Conservation (phyloP, 2,113 vertebrate species). For the Neopipo cinnamomea region DNA sequence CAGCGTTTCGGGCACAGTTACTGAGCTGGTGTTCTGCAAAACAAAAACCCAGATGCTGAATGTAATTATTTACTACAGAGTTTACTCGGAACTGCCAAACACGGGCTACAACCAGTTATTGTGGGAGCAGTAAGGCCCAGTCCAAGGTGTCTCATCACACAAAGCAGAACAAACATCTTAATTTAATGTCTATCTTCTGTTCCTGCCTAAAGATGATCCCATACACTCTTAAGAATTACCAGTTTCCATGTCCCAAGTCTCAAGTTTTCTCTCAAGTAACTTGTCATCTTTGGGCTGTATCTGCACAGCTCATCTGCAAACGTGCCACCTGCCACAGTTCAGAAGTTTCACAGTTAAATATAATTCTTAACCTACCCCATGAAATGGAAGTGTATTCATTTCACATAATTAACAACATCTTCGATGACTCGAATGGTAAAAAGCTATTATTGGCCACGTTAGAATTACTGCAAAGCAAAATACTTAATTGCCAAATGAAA, state of each 20-base stretch:
- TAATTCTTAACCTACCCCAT: slow-evolving; percentile 10
- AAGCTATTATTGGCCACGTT: neutral
- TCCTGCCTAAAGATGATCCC: neutral
- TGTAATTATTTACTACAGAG: neutral
- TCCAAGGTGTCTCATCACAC: neutral
- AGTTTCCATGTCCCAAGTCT: neutral
- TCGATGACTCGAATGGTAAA: neutral
- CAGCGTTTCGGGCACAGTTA: slow-evolving; percentile 91
- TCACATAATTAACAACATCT: neutral
- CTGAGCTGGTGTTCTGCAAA: slow-evolving; percentile 81
- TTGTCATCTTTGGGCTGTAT: neutral
- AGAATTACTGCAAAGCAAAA: neutral
- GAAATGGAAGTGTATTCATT: neutral
- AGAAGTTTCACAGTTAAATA: slow-evolving; percentile 61
- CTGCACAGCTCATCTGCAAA: neutral
- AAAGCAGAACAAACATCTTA: neutral
- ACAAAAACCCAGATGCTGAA: neutral
- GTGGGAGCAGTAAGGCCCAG: neutral
- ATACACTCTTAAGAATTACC: neutral
- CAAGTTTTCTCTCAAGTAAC: neutral
- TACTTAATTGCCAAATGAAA: neutral
- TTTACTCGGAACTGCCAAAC: neutral
- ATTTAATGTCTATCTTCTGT: neutral
- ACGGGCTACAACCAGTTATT: neutral
- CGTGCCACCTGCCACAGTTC: neutral